Percentiles rank a stretch among this genome's conserved stretches.
phyloP scores from a whole-genome alignment of 2,113 vertebrate genomes.

The Heterocephalus glaber region DNA sequence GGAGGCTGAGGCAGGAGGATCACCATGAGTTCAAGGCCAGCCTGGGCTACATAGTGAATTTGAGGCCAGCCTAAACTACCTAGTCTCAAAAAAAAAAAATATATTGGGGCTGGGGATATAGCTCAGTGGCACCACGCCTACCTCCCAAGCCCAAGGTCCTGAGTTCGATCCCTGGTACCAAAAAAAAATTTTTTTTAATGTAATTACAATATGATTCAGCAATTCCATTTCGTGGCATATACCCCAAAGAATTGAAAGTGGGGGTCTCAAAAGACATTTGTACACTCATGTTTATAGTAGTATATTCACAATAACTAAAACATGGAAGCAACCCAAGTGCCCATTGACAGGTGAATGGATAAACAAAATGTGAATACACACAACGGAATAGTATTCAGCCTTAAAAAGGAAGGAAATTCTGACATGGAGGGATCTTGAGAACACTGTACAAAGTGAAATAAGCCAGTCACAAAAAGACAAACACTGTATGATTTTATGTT shows the following conservation, averaged over 20 bases:
- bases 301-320: background rate
- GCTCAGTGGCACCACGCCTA: too few species aligned
- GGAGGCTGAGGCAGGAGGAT: background rate
- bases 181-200: too few species aligned
- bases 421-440: background rate
- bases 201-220: background rate
- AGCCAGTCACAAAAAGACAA: background rate
- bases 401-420: background rate
- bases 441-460: background rate
- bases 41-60: background rate
- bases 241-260: too few species aligned
- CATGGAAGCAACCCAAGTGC: background rate
- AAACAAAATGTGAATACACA: background rate
- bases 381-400: background rate
- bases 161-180: too few species aligned
- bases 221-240: too few species aligned
- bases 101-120: too few species aligned
- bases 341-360: background rate
- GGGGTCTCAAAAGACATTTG: background rate
- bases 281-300: background rate
- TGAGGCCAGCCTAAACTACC: background rate
- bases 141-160: too few species aligned
- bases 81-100: background rate
- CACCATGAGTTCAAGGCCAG: background rate
- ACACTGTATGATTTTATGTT: background rate